These are phyloP conservation scores for Acrocephalus scirpaceus DNA, from an alignment of 2,797 vertebrate genomes.

Conservation along the genomic window DNA sequence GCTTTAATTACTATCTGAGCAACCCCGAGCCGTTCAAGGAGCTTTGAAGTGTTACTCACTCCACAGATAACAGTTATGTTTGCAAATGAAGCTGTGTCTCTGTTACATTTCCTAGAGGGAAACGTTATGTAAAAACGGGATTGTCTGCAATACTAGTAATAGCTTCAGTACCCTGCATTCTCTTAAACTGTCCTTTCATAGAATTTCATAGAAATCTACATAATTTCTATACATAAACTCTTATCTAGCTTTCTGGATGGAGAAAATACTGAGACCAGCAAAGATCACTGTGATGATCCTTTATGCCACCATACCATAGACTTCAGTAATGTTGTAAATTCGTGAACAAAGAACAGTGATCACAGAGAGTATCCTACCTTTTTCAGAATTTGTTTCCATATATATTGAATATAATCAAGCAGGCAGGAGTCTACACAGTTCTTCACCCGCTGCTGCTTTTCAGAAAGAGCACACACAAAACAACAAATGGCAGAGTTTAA, in stretches of 20 bases:
- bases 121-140: not conserved
- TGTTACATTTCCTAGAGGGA: not conserved
- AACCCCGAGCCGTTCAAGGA: not conserved
- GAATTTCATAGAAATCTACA: not conserved
- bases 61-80: not conserved
- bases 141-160: not conserved
- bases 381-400: not conserved
- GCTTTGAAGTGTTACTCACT: not conserved
- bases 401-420: not conserved
- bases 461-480: not conserved
- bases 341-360: not conserved
- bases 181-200: not conserved
- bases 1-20: not conserved
- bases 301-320: not conserved
- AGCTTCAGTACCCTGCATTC: not conserved
- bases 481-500: not conserved
- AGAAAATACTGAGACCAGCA: not conserved
- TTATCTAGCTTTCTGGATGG: not conserved
- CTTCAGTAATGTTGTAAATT: not conserved
- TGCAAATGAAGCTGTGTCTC: not conserved
- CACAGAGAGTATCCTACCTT: not conserved
- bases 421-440: not conserved
- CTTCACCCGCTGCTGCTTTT: not conserved
- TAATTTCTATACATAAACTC: not conserved
- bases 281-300: not conserved